Conservation (phyloP, 1,140 invertebrate genomes). For the Drosophila nigrodunni region DNA sequence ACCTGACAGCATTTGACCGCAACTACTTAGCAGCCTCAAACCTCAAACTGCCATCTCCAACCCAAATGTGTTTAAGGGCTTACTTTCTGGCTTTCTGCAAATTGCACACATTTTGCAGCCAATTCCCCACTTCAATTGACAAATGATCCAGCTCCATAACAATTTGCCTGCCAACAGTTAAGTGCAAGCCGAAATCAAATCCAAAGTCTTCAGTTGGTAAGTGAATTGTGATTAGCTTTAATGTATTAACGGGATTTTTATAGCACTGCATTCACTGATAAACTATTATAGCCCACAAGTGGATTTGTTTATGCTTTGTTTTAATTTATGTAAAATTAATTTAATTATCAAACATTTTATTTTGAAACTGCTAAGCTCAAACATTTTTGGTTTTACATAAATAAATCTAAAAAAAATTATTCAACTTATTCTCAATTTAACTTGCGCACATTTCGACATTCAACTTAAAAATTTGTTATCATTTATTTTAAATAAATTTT, state of each 20-base stretch:
- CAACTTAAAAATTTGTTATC: too few relatives aligned
- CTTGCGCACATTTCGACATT: too few relatives aligned
- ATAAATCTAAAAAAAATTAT: too few relatives aligned
- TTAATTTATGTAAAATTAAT: too few relatives aligned
- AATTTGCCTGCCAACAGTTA: conserved; percentile 35
- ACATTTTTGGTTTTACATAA: too few relatives aligned
- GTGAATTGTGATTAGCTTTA: neutral
- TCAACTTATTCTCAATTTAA: too few relatives aligned
- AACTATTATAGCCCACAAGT: too few relatives aligned
- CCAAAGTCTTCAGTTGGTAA: neutral
- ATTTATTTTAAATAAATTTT: too few relatives aligned
- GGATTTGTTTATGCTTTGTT: too few relatives aligned
- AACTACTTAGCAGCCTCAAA: neutral
- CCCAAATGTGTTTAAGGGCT: conserved; percentile 32
- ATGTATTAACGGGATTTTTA: neutral
- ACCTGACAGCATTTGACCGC: conserved; percentile 5
- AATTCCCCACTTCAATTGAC: conserved; percentile 38
- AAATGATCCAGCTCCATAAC: conserved; percentile 15
- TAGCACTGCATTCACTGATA: too few relatives aligned
- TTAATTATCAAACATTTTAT: too few relatives aligned
- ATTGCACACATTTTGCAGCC: conserved; percentile 48
- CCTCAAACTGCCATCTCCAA: neutral
- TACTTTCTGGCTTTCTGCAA: conserved; percentile 2
- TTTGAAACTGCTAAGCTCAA: too few relatives aligned
- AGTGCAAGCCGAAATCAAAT: conserved; percentile 33